A percentile compares a stretch with the other conserved stretches of the same genome.
Conservation (phyloP, 2,888 invertebrate genomes). For the Bembecia ichneumoniformis region DNA sequence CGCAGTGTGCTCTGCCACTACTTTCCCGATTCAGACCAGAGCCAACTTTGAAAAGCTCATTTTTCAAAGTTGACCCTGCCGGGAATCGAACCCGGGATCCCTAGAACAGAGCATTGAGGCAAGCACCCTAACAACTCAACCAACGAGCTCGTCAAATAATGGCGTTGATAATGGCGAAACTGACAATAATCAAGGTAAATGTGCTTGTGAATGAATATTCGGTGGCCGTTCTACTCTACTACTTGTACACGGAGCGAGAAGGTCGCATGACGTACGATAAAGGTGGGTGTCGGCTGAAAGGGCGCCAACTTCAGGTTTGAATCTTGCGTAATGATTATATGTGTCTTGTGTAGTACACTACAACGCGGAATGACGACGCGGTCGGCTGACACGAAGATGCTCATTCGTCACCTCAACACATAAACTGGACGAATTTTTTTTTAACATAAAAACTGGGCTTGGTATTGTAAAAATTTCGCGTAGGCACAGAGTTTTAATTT, state of each 20-base stretch:
- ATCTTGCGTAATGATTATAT: constrained; percentile 24
- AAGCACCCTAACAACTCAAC: too few species aligned
- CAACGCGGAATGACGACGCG: constrained; percentile 31
- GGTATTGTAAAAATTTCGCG: too few species aligned
- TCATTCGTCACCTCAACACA: neutral
- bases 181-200: neutral
- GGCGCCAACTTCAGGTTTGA: constrained; percentile 34
- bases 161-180: too few species aligned
- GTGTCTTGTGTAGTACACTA: constrained; percentile 29
- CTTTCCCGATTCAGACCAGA: too few species aligned
- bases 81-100: too few species aligned
- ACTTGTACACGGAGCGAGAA: neutral
- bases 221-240: neutral
- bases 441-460: neutral
- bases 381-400: constrained; percentile 3
- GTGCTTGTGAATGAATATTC: neutral
- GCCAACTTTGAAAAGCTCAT: too few species aligned
- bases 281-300: constrained; percentile 35
- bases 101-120: too few species aligned
- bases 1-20: too few species aligned
- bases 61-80: too few species aligned
- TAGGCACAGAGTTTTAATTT: too few species aligned
- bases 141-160: too few species aligned
- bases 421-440: constrained; percentile 3
- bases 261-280: constrained; percentile 18